These are phyloP conservation scores for Bufotes viridis DNA, from an alignment of 2,797 vertebrate genomes.

Conservation along the genomic window DNA sequence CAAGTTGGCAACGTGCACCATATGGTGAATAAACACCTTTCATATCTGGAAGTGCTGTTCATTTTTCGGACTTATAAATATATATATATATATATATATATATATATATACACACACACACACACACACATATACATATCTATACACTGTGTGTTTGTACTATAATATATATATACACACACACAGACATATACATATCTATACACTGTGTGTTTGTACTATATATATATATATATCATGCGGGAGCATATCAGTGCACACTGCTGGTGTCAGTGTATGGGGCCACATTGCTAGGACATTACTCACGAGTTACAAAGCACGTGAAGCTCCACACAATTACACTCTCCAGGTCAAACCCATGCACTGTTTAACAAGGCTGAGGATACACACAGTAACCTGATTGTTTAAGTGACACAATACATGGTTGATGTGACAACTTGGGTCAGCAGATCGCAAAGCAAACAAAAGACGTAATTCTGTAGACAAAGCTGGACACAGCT, in stretches of 20 bases:
- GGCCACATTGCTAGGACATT: not conserved
- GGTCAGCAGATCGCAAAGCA: slow-evolving; percentile 43
- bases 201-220: not conserved
- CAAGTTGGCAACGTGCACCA: too few relatives aligned
- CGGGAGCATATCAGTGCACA: not conserved
- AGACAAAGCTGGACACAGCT: not conserved
- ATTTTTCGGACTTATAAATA: too few relatives aligned
- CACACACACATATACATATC: not conserved
- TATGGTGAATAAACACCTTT: too few relatives aligned
- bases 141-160: not conserved
- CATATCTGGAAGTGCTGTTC: too few relatives aligned
- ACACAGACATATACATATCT: not conserved
- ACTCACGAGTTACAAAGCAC: not conserved
- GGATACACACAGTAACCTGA: slow-evolving; percentile 25
- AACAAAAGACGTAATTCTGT: slow-evolving; percentile 41
- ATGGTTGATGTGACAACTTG: slow-evolving; percentile 14
- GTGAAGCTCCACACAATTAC: not conserved
- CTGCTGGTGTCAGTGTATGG: not conserved
- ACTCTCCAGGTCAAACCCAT: too few relatives aligned
- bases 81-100: too few relatives aligned
- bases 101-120: too few relatives aligned
- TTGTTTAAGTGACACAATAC: slow-evolving; percentile 26
- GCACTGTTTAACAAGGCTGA: not conserved
- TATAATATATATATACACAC: too few relatives aligned
- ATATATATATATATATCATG: not conserved